Percentiles rank a stretch among this genome's conserved stretches.
phyloP scores from a whole-genome alignment of 2,113 vertebrate species.

The Hyperoodon ampullatus region DNA sequence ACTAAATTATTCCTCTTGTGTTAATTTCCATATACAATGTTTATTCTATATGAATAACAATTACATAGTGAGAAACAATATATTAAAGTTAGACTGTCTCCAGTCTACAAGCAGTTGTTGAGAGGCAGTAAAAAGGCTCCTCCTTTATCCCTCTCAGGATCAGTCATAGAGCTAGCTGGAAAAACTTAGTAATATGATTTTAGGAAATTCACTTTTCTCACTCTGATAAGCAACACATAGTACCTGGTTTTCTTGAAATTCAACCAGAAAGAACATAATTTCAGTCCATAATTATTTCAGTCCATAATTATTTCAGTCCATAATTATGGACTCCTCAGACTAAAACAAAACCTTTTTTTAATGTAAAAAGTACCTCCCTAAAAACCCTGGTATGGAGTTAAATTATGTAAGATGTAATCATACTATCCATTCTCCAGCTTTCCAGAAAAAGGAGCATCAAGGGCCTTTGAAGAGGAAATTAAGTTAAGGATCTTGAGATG shows the following conservation, averaged over 20 bases:
- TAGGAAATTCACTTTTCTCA: not conserved
- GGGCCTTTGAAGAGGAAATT: not conserved
- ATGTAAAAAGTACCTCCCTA: not conserved
- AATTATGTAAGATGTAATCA: not conserved
- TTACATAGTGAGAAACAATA: not conserved
- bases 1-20: not conserved
- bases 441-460: not conserved
- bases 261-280: not conserved
- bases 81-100: not conserved
- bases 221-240: not conserved
- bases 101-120: not conserved
- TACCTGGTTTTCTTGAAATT: not conserved
- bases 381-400: not conserved
- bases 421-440: not conserved
- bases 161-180: not conserved
- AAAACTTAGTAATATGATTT: not conserved
- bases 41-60: not conserved
- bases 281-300: not conserved
- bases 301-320: not conserved
- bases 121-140: not conserved
- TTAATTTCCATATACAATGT: not conserved
- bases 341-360: not conserved
- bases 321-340: not conserved
- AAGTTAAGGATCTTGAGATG: not conserved
- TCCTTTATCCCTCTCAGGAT: not conserved